Evolutionary conservation across 2,888 invertebrate species (phyloP).

Genomic region (Poecilus cupreus): DNA sequence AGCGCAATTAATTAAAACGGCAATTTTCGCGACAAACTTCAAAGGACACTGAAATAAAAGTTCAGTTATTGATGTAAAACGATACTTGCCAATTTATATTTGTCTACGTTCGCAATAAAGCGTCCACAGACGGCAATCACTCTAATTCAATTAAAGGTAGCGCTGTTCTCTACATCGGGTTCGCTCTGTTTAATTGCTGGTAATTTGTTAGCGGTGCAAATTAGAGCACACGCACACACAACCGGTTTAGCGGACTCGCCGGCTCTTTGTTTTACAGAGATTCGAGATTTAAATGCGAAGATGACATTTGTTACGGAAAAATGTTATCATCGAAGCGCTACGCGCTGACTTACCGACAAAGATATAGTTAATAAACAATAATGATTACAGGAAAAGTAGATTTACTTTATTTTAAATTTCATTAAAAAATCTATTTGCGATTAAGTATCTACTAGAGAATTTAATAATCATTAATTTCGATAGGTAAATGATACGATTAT

Average conservation of each 20-base stretch:
- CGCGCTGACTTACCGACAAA: slow-evolving; percentile 7
- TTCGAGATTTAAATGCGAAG: neutral
- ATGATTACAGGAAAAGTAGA: slow-evolving; percentile 15
- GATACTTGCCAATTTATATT: slow-evolving; percentile 49
- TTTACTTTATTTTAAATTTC: slow-evolving; percentile 9
- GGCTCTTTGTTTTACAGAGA: neutral
- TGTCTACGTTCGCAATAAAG: slow-evolving; percentile 31
- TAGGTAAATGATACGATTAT: too few relatives aligned
- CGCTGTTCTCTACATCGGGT: neutral
- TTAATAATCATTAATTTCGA: too few relatives aligned
- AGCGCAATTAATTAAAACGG: slow-evolving; percentile 39
- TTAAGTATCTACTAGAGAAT: too few relatives aligned
- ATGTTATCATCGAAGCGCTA: too few relatives aligned
- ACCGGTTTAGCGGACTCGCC: slow-evolving; percentile 16
- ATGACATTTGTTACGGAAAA: neutral
- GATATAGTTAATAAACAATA: neutral
- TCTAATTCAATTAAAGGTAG: slow-evolving; percentile 54
- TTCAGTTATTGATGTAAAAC: slow-evolving; percentile 50
- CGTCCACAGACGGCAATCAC: slow-evolving; percentile 50
- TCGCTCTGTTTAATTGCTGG: slow-evolving; percentile 65
- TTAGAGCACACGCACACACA: slow-evolving; percentile 62
- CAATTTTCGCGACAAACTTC: slow-evolving; percentile 50
- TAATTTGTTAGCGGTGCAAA: slow-evolving; percentile 67
- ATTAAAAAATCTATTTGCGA: neutral
- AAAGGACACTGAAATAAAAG: slow-evolving; percentile 45